Evolutionary conservation across 2,888 invertebrate species (phyloP).

Genomic region (Furcula furcula): DNA sequence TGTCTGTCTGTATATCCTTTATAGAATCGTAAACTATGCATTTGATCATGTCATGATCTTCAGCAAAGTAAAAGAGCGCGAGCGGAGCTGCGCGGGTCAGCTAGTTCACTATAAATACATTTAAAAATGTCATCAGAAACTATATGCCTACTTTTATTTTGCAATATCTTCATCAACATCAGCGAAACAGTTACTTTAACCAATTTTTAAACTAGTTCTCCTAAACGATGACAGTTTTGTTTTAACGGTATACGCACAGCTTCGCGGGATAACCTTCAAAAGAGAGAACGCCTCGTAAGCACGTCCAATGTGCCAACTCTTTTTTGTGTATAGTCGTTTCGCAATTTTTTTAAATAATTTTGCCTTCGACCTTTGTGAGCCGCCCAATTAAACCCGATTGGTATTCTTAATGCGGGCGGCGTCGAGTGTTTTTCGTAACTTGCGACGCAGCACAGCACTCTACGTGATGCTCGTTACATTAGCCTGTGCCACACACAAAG

Average conservation of each 20-base stretch:
- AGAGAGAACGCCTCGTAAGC: conserved; percentile 75
- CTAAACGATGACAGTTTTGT: conserved; percentile 63
- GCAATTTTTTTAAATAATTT: conserved; percentile 76
- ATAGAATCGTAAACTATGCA: no score
- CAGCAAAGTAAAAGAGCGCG: no score
- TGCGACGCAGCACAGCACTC: conserved; percentile 37
- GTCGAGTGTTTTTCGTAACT: conserved; percentile 72
- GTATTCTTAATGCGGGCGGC: conserved; percentile 70
- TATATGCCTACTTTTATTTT: not conserved
- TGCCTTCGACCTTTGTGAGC: conserved; percentile 77
- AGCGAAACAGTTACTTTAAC: conserved; percentile 29
- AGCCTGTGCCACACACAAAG: conserved; percentile 33
- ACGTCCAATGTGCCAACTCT: conserved; percentile 79
- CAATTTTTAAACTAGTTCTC: conserved; percentile 53
- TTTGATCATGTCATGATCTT: no score
- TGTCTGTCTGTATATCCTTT: no score
- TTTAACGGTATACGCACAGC: conserved; percentile 68
- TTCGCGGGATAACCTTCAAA: conserved; percentile 69
- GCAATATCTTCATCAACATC: not conserved
- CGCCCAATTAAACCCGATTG: conserved; percentile 76
- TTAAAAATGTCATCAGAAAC: no score
- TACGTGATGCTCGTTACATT: conserved; percentile 59
- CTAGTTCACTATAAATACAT: no score
- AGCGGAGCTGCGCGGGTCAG: no score
- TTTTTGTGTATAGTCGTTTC: conserved; percentile 71